A percentile compares a stretch with the other conserved stretches of the same genome.
Conservation (phyloP, 2,113 vertebrate genomes). For the Passer domesticus region DNA sequence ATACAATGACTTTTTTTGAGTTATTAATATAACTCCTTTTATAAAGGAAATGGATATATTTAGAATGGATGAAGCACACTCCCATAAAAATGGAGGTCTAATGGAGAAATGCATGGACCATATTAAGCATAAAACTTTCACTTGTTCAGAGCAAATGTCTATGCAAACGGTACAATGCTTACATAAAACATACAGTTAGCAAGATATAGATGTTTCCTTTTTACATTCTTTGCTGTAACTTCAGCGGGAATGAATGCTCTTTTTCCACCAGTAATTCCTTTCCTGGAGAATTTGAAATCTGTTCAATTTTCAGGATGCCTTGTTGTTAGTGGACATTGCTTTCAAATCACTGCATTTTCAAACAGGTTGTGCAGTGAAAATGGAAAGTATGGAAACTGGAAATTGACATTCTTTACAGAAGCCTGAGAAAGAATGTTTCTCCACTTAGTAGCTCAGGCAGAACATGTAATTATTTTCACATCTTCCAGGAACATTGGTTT, state of each 20-base stretch:
- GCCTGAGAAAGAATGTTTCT: conserved; percentile 35
- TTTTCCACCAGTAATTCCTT: background rate
- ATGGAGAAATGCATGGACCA: background rate
- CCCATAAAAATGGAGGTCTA: background rate
- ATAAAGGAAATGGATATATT: background rate
- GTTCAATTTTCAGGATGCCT: conserved; percentile 33
- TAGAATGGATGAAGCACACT: background rate
- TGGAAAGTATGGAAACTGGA: conserved; percentile 54
- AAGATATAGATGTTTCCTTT: background rate
- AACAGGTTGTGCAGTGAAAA: conserved; percentile 35
- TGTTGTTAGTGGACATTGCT: conserved; percentile 40
- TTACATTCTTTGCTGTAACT: background rate
- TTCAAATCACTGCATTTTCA: conserved; percentile 49
- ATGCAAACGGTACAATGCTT: background rate
- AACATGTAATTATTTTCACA: conserved; percentile 71
- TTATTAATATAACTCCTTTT: background rate
- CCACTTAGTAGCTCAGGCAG: conserved; percentile 57
- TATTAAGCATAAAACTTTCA: background rate
- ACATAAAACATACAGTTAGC: background rate
- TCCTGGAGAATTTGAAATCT: conserved; percentile 7
- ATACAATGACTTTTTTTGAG: background rate
- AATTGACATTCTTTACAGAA: conserved; percentile 52
- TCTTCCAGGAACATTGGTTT: conserved; percentile 38
- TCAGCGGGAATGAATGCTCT: background rate
- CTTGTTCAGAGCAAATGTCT: background rate